Percentiles rank a stretch among this genome's conserved stretches.
Evolutionary conservation across 2,888 invertebrate genomes (phyloP).

Genomic region (Epinotia ramella): DNA sequence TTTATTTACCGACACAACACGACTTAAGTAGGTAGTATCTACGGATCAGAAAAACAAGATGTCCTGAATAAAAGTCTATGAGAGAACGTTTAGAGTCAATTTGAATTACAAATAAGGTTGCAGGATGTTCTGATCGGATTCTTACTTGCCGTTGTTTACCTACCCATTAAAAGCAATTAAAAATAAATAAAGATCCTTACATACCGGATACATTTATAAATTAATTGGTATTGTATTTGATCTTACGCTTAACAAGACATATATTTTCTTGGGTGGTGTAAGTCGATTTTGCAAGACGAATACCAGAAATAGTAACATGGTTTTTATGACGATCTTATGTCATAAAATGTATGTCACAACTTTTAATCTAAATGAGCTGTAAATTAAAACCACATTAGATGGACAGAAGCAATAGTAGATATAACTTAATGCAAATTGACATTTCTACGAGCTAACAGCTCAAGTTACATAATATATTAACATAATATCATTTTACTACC

Average conservation of each 20-base stretch:
- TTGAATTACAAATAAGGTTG: conserved; percentile 35
- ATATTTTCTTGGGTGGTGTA: no score
- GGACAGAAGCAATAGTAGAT: neutral
- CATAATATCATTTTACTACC: no score
- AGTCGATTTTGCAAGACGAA: no score
- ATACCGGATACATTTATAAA: conserved; percentile 24
- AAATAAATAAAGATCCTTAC: conserved; percentile 3
- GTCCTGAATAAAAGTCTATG: neutral
- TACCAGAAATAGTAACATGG: no score
- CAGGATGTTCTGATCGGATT: conserved; percentile 8
- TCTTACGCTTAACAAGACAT: no score
- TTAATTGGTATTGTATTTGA: neutral
- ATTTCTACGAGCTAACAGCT: no score
- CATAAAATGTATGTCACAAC: no score
- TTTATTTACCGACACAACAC: no score
- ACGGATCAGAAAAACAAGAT: neutral
- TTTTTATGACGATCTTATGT: no score
- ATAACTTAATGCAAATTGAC: neutral
- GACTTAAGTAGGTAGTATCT: no score
- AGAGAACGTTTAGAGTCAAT: conserved; percentile 12
- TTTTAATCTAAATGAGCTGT: neutral
- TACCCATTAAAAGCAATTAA: conserved; percentile 31
- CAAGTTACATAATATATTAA: no score
- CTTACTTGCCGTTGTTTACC: conserved; percentile 23
- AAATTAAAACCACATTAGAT: neutral